Base-by-base conservation (phyloP, 2,113 vertebrate genomes). In the Patagioenas fasciata region DNA sequence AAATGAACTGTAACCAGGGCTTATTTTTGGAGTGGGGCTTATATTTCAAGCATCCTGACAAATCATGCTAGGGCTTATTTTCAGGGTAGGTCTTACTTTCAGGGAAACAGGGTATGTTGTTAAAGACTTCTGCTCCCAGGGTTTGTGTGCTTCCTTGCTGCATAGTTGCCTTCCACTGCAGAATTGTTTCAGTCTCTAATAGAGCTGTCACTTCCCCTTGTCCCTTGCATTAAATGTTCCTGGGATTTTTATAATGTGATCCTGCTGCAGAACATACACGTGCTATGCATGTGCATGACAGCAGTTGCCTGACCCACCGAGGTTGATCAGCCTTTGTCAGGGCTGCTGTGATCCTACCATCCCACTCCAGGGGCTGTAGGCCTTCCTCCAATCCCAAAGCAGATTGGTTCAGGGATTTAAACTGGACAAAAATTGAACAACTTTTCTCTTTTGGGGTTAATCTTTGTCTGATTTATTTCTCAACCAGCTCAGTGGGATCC, bases 81-180 rank as follows among this genome's bases (percentile, higher is more conserved):
- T 47, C 9, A 18, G 9, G 44, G 44, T 47, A 47, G 18, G 44
- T 19, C 44, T 47, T 47, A 47, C 18, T 47, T 47, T 47, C 44
- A 47, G 44, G 44, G 44, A 47, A 47, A 47, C 44, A 47, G 44
- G 44, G 44, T 47, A 47, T 18, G 6, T 32, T 60, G 16, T 62
- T 62, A 50, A 91, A 70, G n/a, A 42, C 47, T 75, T 56, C 48
- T 40, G 12, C 47, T 94, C 34, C 36, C 15, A 34, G 21, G 26
- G 5, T 50, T 4, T 10, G 4, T 1, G 0, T 26, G 31, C 69
- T 81, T 40, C 11, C 0, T 11, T 81, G 69, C 64, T 86, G 4
- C 24, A 48, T 47, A 31, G 38, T 53, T 79, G 29, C 79, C 24
- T 87, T 80, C 24, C 36, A 1, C 9, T 16, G 11, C 50, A 69